Evolutionary conservation across 2,888 invertebrate genomes (phyloP).

Genomic region (Lithodes maja): DNA sequence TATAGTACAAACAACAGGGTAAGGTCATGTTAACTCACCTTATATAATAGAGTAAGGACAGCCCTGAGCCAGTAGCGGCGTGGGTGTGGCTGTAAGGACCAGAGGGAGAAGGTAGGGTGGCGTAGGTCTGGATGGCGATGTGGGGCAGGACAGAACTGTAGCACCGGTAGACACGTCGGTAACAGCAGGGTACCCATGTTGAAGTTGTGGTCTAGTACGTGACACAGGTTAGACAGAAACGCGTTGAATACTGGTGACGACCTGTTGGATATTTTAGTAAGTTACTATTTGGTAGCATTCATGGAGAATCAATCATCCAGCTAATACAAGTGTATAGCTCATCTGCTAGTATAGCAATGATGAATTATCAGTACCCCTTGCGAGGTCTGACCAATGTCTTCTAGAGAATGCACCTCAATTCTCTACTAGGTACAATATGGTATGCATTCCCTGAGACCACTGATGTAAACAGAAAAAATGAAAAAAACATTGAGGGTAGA

Average conservation of each 20-base stretch:
- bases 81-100: conserved; percentile 89
- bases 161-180: conserved; percentile 86
- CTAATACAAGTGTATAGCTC: no score
- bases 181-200: conserved; percentile 92
- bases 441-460: no score
- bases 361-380: no score
- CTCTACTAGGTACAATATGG: no score
- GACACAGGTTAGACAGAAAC: conserved; percentile 93
- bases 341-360: no score
- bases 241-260: conserved; percentile 96
- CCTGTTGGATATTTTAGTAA: conserved; percentile 76
- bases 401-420: no score
- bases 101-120: conserved; percentile 86
- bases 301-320: no score
- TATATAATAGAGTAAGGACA: conserved; percentile 93
- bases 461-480: no score
- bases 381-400: no score
- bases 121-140: conserved; percentile 72
- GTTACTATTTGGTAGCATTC: not conserved
- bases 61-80: conserved; percentile 95
- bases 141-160: conserved; percentile 84
- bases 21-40: conserved; percentile 79
- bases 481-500: no score
- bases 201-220: conserved; percentile 96
- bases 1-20: no score